phyloP scores from a whole-genome alignment of 2,888 invertebrate genomes.

The Drosophila monieri region DNA sequence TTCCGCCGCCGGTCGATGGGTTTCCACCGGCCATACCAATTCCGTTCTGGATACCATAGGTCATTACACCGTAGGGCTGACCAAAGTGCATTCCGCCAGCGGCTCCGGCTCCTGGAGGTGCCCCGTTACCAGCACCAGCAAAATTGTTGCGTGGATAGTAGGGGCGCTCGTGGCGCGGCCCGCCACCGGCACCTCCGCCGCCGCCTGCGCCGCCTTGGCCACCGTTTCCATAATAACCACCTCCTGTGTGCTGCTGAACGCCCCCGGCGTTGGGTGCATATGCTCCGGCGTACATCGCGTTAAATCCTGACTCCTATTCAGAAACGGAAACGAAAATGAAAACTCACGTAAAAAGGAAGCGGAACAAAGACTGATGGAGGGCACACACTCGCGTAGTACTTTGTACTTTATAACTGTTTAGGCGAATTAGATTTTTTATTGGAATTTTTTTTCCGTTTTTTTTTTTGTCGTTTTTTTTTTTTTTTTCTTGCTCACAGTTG shows the following conservation, averaged over 20 bases:
- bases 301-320: slow-evolving; percentile 5
- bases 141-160: slow-evolving; percentile 73
- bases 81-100: slow-evolving; percentile 63
- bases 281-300: slow-evolving; percentile 76
- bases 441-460: neutral
- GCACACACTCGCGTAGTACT: slow-evolving; percentile 15
- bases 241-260: slow-evolving; percentile 74
- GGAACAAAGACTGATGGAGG: slow-evolving; percentile 1
- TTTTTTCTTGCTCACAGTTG: neutral
- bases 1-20: slow-evolving; percentile 55
- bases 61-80: slow-evolving; percentile 69
- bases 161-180: slow-evolving; percentile 77
- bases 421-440: neutral
- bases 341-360: neutral
- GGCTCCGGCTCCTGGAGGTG: slow-evolving; percentile 22
- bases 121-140: slow-evolving; percentile 58
- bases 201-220: slow-evolving; percentile 42
- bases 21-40: slow-evolving; percentile 64
- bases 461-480: neutral
- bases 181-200: slow-evolving; percentile 63
- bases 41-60: slow-evolving; percentile 71
- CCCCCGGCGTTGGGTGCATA: slow-evolving; percentile 77
- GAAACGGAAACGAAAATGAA: neutral
- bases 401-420: slow-evolving; percentile 40
- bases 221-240: slow-evolving; percentile 72